A percentile compares a stretch with the other conserved stretches of the same genome.
phyloP scores from a whole-genome alignment of 2,888 invertebrate genomes.

The Amphipoea oculea region DNA sequence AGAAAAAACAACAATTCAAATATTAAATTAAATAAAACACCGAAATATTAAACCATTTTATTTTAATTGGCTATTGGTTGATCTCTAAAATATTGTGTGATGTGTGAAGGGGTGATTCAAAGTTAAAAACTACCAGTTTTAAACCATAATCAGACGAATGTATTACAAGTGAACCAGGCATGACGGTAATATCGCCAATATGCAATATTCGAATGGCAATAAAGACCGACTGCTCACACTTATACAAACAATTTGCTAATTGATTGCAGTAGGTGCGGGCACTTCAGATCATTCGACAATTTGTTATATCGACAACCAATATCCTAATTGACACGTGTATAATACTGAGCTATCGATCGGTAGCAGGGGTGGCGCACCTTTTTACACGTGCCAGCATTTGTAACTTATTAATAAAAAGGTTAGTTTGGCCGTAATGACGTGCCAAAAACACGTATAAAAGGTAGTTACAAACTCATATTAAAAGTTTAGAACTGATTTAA shows the following conservation, averaged over 20 bases:
- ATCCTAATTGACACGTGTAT: constrained; percentile 80
- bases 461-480: not conserved
- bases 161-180: not conserved
- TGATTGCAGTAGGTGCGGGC: constrained; percentile 56
- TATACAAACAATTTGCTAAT: constrained; percentile 61
- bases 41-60: not conserved
- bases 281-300: constrained; percentile 59
- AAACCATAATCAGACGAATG: not conserved
- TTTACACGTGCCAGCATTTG: not conserved
- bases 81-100: no score
- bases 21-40: no score
- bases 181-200: not conserved
- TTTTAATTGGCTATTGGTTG: not conserved
- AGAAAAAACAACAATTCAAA: no score
- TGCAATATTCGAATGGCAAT: constrained; percentile 32
- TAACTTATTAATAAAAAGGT: not conserved
- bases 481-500: not conserved
- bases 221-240: constrained; percentile 34
- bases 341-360: constrained; percentile 58
- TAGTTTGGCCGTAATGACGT: not conserved
- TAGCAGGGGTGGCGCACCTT: constrained; percentile 12
- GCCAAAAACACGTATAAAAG: not conserved
- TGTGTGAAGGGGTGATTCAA: not conserved
- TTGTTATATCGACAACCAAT: constrained; percentile 73
- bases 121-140: not conserved